Conservation (phyloP, 2,797 vertebrate species). For the Pteropus rufus region DNA sequence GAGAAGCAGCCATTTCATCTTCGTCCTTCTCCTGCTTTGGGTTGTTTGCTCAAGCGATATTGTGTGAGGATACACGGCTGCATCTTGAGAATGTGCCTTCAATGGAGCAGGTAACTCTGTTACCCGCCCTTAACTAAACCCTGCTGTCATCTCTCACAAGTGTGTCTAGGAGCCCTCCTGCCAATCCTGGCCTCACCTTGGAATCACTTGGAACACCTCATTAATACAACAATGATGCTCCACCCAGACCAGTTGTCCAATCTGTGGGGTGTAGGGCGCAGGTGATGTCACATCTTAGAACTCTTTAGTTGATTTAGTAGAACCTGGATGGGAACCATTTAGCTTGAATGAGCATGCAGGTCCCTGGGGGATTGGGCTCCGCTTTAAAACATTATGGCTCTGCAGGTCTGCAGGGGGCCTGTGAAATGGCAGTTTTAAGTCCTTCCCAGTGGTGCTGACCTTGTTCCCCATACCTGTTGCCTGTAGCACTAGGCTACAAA, state of each 20-base stretch:
- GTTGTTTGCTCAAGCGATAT: not conserved
- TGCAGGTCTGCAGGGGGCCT: not conserved
- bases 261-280: not conserved
- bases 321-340: not conserved
- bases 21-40: not conserved
- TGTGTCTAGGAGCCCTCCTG: not conserved
- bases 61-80: not conserved
- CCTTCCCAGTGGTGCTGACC: too few species aligned
- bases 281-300: not conserved
- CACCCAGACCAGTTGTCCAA: not conserved
- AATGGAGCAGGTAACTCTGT: too few species aligned
- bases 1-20: not conserved
- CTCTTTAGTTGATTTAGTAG: accelerated
- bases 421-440: not conserved
- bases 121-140: not conserved
- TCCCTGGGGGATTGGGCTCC: not conserved
- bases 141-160: not conserved
- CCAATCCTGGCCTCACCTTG: not conserved
- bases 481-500: not conserved
- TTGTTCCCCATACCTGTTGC: not conserved
- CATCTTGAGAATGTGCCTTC: not conserved
- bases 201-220: not conserved
- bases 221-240: not conserved
- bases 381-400: not conserved
- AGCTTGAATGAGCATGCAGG: not conserved